Percentiles rank a stretch among this genome's conserved stretches.
Conservation (phyloP, 2,113 vertebrate genomes). For the Desmodus rotundus region DNA sequence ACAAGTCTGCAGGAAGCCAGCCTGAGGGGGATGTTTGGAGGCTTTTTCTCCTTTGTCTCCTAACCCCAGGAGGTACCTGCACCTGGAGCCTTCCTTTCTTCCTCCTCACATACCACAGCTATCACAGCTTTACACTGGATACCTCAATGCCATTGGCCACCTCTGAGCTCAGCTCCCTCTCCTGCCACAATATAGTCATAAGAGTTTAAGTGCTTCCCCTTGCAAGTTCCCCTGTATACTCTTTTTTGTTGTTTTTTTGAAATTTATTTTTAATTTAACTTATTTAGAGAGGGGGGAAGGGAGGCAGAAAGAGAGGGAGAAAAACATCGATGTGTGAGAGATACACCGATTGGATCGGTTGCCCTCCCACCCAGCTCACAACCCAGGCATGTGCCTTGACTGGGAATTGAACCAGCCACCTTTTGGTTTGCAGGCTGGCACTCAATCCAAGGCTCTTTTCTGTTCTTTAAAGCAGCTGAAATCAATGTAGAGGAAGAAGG, state of each 20-base stretch:
- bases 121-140: neutral
- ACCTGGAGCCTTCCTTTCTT: neutral
- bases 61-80: neutral
- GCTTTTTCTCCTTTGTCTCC: neutral
- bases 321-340: too few relatives aligned
- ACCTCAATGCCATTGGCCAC: neutral
- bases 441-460: too few relatives aligned
- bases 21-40: neutral
- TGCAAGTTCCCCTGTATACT: neutral
- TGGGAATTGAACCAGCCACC: too few relatives aligned
- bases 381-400: too few relatives aligned
- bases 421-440: too few relatives aligned
- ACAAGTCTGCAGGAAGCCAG: neutral
- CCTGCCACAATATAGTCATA: neutral
- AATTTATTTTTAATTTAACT: too few relatives aligned
- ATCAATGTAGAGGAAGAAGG: neutral
- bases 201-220: neutral
- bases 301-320: too few relatives aligned
- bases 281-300: too few relatives aligned
- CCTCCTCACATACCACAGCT: neutral
- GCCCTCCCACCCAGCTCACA: too few relatives aligned
- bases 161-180: neutral
- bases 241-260: neutral
- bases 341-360: too few relatives aligned
- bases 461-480: neutral